Conservation (phyloP, 2,888 invertebrate species). For the Callyntrura guangdongensis region DNA sequence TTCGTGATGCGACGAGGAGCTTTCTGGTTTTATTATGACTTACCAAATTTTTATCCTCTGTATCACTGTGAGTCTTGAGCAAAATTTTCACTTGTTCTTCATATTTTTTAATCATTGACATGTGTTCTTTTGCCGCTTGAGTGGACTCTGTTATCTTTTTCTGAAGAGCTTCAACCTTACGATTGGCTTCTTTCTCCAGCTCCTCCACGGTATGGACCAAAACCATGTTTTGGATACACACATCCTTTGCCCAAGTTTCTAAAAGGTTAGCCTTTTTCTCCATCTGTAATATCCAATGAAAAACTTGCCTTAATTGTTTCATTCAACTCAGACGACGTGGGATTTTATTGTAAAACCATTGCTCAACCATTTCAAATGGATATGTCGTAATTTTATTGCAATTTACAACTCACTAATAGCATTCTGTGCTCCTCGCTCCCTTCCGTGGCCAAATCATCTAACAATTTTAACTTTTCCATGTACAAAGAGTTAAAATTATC, state of each 20-base stretch:
- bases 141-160: constrained; percentile 87
- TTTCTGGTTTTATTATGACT: background rate
- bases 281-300: constrained; percentile 63
- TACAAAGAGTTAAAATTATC: constrained; percentile 79
- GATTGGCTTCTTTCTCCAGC: constrained; percentile 89
- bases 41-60: constrained; percentile 80
- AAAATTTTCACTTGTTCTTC: constrained; percentile 82
- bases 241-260: constrained; percentile 84
- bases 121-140: constrained; percentile 84
- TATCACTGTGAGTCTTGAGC: constrained; percentile 76
- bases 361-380: too few species aligned
- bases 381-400: too few species aligned
- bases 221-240: constrained; percentile 88
- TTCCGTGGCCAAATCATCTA: constrained; percentile 71
- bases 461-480: constrained; percentile 75
- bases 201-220: constrained; percentile 90
- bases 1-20: too few species aligned
- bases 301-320: background rate
- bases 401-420: constrained; percentile 64
- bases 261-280: constrained; percentile 82
- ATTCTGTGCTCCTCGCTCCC: constrained; percentile 67
- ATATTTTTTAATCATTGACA: constrained; percentile 83
- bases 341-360: too few species aligned
- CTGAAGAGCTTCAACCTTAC: constrained; percentile 88
- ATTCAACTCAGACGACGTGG: too few species aligned